These are phyloP conservation scores for Brevimyrus niger DNA, from an alignment of 2,113 vertebrate species.

Conservation along the genomic window DNA sequence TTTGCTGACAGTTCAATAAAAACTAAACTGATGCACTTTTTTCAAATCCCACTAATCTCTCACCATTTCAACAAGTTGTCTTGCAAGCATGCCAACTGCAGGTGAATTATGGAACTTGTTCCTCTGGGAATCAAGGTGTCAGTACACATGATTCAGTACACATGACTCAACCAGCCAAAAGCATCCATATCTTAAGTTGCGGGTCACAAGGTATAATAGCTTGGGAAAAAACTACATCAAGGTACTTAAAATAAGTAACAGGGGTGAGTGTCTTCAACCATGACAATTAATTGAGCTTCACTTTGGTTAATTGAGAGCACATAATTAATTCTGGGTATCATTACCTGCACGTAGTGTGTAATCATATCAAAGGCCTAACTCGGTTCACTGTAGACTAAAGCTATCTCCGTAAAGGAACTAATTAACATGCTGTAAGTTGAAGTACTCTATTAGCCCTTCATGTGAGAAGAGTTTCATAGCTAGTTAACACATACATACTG, in stretches of 20 bases:
- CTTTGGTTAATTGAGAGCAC: slow-evolving; percentile 77
- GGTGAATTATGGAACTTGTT: neutral
- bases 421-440: neutral
- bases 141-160: neutral
- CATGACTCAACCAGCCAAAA: slow-evolving; percentile 7
- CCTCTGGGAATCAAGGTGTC: neutral
- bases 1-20: neutral
- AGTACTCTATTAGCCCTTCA: neutral
- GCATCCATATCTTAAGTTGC: neutral
- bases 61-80: neutral
- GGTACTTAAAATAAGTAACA: slow-evolving; percentile 27
- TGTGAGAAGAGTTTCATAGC: neutral
- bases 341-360: slow-evolving; percentile 48
- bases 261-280: slow-evolving; percentile 52
- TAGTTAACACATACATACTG: neutral
- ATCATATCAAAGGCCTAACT: neutral
- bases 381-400: neutral
- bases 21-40: neutral
- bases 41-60: neutral
- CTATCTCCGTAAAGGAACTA: neutral
- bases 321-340: slow-evolving; percentile 59
- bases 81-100: neutral
- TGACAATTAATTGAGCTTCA: slow-evolving; percentile 75
- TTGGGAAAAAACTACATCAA: slow-evolving; percentile 21
- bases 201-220: slow-evolving; percentile 16